These are phyloP conservation scores for Scophthalmus maximus DNA, from an alignment of 2,113 vertebrate species.

Conservation along the genomic window DNA sequence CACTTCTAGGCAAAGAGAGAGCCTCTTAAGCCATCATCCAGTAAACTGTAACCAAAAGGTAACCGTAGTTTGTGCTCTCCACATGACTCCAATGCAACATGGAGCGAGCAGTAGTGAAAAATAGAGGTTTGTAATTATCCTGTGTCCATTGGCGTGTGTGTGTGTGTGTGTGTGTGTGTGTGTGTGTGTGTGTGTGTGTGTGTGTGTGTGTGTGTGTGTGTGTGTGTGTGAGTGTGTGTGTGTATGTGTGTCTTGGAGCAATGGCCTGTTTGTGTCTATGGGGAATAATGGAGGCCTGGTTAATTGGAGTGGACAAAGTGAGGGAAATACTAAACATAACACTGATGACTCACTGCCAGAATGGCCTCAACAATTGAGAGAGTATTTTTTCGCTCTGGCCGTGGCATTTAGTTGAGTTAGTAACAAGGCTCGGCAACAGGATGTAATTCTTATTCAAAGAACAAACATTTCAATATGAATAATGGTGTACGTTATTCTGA, in stretches of 20 bases:
- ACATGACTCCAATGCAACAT: not conserved
- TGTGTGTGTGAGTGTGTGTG: not conserved
- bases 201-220: not conserved
- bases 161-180: constrained; percentile 1
- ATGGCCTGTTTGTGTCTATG: constrained; percentile 12
- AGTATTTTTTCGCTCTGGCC: constrained; percentile 32
- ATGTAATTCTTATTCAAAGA: no score
- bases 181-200: not conserved
- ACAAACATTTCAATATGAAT: no score
- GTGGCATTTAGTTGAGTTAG: constrained; percentile 29
- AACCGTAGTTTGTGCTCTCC: not conserved
- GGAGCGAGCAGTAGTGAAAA: constrained; percentile 23
- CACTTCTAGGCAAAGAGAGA: not conserved
- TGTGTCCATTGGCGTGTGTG: constrained; percentile 17
- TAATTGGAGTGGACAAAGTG: constrained; percentile 74
- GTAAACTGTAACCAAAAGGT: constrained; percentile 4
- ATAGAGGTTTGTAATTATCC: constrained; percentile 47
- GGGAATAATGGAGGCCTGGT: constrained; percentile 56
- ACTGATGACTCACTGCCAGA: constrained; percentile 53
- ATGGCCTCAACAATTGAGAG: constrained; percentile 26
- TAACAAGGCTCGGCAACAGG: not conserved
- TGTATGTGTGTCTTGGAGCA: constrained; percentile 14
- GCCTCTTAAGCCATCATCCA: not conserved
- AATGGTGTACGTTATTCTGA: no score
- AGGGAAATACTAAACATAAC: constrained; percentile 57